A percentile compares a stretch with the other conserved stretches of the same genome.
Evolutionary conservation across 2,113 vertebrate genomes (phyloP).

Genomic region (Phaethornis superciliosus): DNA sequence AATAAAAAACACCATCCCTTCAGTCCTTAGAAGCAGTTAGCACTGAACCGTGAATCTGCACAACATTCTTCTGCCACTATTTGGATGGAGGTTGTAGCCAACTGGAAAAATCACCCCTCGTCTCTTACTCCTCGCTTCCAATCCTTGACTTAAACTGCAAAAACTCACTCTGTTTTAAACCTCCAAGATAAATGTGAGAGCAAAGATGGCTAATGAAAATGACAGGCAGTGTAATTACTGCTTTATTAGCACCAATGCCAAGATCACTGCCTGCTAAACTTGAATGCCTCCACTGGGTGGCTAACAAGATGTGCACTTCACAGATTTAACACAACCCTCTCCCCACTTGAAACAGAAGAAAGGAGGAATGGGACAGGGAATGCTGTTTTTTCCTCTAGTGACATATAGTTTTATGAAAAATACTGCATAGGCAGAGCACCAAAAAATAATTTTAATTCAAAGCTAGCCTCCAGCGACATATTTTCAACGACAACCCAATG

Average conservation of each 20-base stretch:
- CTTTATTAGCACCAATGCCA: slow-evolving; percentile 43
- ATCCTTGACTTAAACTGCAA: not conserved
- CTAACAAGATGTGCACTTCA: slow-evolving; percentile 31
- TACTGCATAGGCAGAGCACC: not conserved
- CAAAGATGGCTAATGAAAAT: slow-evolving; percentile 51
- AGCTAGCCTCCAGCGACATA: not conserved
- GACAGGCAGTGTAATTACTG: slow-evolving; percentile 40
- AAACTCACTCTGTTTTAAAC: not conserved
- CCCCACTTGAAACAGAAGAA: not conserved
- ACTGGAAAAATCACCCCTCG: not conserved
- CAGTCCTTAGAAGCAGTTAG: slow-evolving; percentile 37
- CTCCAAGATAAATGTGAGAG: not conserved
- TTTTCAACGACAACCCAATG: not conserved
- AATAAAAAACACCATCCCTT: slow-evolving; percentile 42
- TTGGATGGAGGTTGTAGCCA: not conserved
- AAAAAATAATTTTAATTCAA: not conserved
- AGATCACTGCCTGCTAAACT: slow-evolving; percentile 57
- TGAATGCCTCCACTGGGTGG: slow-evolving; percentile 68
- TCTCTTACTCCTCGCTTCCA: slow-evolving; percentile 14
- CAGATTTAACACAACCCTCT: not conserved
- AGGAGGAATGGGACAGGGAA: not conserved
- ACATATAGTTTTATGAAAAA: not conserved
- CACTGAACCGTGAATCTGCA: slow-evolving; percentile 43
- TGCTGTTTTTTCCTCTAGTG: not conserved
- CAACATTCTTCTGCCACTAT: not conserved